Evolutionary conservation across 1,140 invertebrate species (phyloP), one percentile per base, ranked within the genome.

Genomic region (Arion vulgaris): DNA sequence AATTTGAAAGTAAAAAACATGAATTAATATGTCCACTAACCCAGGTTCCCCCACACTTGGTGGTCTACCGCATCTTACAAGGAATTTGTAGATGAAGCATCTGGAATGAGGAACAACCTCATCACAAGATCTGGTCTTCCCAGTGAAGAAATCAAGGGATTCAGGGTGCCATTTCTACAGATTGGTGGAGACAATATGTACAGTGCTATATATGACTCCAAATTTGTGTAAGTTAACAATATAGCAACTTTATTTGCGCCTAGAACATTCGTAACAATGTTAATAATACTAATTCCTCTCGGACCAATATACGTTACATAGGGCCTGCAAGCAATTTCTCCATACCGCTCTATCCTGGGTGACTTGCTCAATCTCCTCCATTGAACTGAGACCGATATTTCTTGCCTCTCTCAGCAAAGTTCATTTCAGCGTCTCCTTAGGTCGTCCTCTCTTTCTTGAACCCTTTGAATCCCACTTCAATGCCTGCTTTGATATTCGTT

Each of bases 161-260:
- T 88, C 80, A 78, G 87, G 0, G 85, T 86, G 11, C 87, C 87
- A 2, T 88, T 88, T 86, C 69, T 88, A 34, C 84, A 86, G 75
- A 79, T 88, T 36, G 87, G 87, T 19, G 77, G 80, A 0, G 85
- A 86, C 83, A 88, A 85, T 71, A 86, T 86, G 87, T 88, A 86
- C 80, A 80, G 77, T 13, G 82, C 84, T 9, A 49, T 88, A 9
- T 85, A 88, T 72, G 87, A 88, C 80, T 53, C 77, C 62, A 80
- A 83, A 34, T 85, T 85, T 79, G 23, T 53, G 80, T 81, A 41
- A 74, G 80, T 81, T 1, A n/a, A 72, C 38, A 72, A 5, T 66
- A 66, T 76, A 36, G 39, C 5, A 26, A 69, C 41, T 45, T 45
- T 45, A 45, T 7, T 45, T 45, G 15, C 15, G 41, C 15, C 5